These are phyloP conservation scores for Herpailurus yagouaroundi DNA, from an alignment of 2,113 vertebrate genomes.

Conservation along the genomic window DNA sequence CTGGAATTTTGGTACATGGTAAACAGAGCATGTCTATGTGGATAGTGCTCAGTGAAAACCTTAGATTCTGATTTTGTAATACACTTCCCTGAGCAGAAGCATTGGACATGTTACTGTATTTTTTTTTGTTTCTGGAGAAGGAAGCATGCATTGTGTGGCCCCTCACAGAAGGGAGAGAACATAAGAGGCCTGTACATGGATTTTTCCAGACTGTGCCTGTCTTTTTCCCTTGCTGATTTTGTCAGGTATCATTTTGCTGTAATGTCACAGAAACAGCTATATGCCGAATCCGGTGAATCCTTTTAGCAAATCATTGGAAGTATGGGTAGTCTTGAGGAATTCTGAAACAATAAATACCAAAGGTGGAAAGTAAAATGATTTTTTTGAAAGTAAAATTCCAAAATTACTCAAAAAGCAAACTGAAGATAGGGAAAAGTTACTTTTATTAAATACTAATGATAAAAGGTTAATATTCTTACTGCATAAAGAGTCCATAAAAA, in stretches of 20 bases:
- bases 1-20: background rate
- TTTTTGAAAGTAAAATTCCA: background rate
- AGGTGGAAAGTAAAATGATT: background rate
- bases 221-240: background rate
- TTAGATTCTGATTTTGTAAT: background rate
- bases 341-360: background rate
- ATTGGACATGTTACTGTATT: background rate
- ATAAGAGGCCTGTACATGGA: background rate
- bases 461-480: background rate
- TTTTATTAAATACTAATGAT: slow-evolving; percentile 14
- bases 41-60: background rate
- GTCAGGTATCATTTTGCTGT: background rate
- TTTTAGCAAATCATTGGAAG: background rate
- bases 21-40: background rate
- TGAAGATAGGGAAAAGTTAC: background rate
- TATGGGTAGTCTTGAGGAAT: background rate
- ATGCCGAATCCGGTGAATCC: background rate
- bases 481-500: background rate
- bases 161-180: background rate
- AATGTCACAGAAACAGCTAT: background rate
- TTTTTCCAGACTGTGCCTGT: background rate
- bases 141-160: background rate
- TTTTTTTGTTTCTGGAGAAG: background rate
- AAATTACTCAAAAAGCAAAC: background rate
- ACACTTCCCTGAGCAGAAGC: background rate